Conservation (phyloP, 2,888 invertebrate genomes). For the Seira ritae region DNA sequence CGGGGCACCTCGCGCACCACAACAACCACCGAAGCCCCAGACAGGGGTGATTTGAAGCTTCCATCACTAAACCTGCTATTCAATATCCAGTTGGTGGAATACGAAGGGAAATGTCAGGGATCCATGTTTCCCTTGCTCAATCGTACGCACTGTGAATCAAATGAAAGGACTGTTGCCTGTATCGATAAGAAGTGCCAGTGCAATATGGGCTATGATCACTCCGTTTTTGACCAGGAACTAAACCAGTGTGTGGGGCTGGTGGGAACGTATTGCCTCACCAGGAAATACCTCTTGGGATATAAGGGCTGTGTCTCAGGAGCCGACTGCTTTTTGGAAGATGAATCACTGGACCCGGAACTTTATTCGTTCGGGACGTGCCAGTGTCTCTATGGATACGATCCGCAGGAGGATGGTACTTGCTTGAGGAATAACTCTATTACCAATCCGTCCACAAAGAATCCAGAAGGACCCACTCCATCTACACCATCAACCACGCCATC, state of each 20-base stretch:
- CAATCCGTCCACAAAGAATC: constrained; percentile 13
- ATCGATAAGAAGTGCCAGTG: constrained; percentile 9
- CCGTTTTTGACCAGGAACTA: constrained; percentile 19
- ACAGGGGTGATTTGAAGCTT: neutral
- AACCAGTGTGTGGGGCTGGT: constrained; percentile 29
- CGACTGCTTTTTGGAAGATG: neutral
- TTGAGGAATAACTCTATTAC: neutral
- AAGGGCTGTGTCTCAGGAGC: constrained; percentile 12
- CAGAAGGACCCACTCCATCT: too few relatives aligned
- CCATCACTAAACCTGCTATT: neutral
- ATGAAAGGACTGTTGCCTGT: constrained; percentile 23
- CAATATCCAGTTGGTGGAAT: neutral
- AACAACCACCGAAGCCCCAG: neutral
- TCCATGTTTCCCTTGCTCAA: neutral
- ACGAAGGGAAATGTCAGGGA: neutral
- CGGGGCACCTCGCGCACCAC: neutral
- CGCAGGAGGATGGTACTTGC: constrained; percentile 9
- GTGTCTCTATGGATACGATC: constrained; percentile 16
- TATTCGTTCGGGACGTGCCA: constrained; percentile 24
- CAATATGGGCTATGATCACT: constrained; percentile 18
- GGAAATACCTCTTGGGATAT: neutral
- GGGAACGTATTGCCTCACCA: constrained; percentile 26
- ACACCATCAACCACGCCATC: too few relatives aligned
- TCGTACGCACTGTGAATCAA: constrained; percentile 1
- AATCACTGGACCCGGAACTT: neutral